Conservation (phyloP, 2,113 vertebrate species). For the Rafetus swinhoei region DNA sequence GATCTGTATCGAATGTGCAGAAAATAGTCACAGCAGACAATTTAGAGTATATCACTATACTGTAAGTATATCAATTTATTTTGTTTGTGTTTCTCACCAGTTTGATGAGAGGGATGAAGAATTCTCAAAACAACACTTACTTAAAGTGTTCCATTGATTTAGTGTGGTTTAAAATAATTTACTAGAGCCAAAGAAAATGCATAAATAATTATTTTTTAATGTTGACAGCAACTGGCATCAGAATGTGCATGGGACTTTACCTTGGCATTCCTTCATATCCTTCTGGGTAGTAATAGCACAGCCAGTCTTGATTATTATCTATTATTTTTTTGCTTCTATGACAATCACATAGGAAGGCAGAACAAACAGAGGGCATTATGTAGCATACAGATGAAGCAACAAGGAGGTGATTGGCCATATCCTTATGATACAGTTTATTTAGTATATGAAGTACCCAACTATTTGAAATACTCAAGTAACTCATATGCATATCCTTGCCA, state of each 20-base stretch:
- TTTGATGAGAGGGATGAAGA: neutral
- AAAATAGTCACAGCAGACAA: slow-evolving; percentile 35
- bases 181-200: neutral
- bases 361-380: neutral
- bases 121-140: neutral
- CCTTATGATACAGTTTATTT: slow-evolving; percentile 12
- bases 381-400: neutral
- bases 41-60: neutral
- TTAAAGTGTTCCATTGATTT: neutral
- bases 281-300: neutral
- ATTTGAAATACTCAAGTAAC: neutral
- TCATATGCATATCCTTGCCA: neutral
- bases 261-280: neutral
- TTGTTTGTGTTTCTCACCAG: slow-evolving; percentile 3
- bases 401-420: neutral
- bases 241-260: neutral
- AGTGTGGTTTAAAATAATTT: neutral
- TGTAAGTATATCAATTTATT: neutral
- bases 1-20: slow-evolving; percentile 38
- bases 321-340: neutral
- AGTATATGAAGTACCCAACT: neutral
- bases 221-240: neutral
- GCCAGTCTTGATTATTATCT: neutral
- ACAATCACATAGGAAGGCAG: neutral
- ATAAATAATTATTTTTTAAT: neutral